A percentile compares a stretch with the other conserved stretches of the same genome.
phyloP scores from a whole-genome alignment of 2,888 invertebrate species.

The Ophonus ardosiacus region DNA sequence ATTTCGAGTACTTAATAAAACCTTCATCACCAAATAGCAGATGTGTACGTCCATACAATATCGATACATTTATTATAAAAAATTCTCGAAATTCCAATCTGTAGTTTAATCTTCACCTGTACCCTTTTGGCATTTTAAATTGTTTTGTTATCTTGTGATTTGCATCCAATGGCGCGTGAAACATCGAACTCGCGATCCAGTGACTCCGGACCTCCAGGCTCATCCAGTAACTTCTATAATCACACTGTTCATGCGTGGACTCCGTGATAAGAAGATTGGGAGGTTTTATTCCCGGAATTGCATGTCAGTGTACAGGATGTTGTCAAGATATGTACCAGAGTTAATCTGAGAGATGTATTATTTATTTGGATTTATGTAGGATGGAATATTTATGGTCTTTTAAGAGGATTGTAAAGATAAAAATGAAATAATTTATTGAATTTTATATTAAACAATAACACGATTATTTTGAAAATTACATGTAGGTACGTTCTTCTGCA shows the following conservation, averaged over 20 bases:
- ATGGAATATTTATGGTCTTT: background rate
- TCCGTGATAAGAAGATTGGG: constrained; percentile 40
- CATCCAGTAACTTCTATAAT: constrained; percentile 18
- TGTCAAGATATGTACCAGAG: background rate
- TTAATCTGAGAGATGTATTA: background rate
- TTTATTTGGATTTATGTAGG: background rate
- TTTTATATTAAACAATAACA: too few species aligned
- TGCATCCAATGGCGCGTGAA: constrained; percentile 56
- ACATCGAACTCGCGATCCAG: constrained; percentile 7
- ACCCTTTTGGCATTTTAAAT: constrained; percentile 52
- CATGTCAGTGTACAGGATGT: background rate
- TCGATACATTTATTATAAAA: background rate
- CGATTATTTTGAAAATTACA: too few species aligned
- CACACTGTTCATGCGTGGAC: constrained; percentile 27
- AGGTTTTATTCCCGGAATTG: constrained; percentile 13
- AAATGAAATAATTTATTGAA: background rate
- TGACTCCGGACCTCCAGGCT: background rate
- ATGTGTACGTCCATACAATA: too few species aligned
- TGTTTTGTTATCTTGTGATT: constrained; percentile 60
- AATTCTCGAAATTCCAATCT: background rate
- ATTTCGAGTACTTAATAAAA: too few species aligned
- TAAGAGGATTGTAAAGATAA: background rate
- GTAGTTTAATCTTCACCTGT: background rate
- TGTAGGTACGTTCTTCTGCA: too few species aligned
- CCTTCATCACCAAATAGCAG: too few species aligned